These are phyloP conservation scores for Rhinolophus sinicus DNA, from an alignment of 2,113 vertebrate species.

Conservation along the genomic window DNA sequence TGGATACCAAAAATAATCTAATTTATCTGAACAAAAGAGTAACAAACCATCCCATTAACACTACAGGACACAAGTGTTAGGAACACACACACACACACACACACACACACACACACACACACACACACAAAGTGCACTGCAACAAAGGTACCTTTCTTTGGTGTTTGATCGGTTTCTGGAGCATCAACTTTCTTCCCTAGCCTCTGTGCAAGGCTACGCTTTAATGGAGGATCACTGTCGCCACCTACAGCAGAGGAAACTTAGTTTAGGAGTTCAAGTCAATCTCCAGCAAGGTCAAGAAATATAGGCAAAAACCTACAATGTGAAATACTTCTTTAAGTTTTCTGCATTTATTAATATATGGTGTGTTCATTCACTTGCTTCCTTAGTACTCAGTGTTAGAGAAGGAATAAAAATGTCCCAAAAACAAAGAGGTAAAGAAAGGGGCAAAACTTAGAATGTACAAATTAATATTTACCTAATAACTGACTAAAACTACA, in stretches of 20 bases:
- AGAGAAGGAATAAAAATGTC: constrained; percentile 25
- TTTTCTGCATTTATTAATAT: constrained; percentile 19
- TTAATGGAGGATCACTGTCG: constrained; percentile 81
- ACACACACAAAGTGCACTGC: accelerated
- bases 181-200: constrained; percentile 89
- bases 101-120: neutral
- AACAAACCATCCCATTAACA: neutral
- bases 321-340: neutral
- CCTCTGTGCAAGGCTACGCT: constrained; percentile 90
- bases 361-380: neutral
- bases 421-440: neutral
- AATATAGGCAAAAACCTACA: constrained; percentile 41
- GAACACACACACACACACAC: neutral
- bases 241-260: constrained; percentile 18
- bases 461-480: neutral
- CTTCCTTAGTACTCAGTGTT: neutral
- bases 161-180: constrained; percentile 76
- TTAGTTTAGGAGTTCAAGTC: constrained; percentile 17
- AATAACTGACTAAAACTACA: neutral
- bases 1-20: neutral
- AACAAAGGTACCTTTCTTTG: constrained; percentile 85
- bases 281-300: constrained; percentile 9
- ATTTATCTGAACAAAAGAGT: neutral
- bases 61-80: neutral
- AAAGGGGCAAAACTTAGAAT: neutral